Percentiles rank a stretch among this genome's conserved stretches.
These are phyloP conservation scores for Spisula subtruncata DNA, from an alignment of 2,888 invertebrate genomes.

Conservation along the genomic window DNA sequence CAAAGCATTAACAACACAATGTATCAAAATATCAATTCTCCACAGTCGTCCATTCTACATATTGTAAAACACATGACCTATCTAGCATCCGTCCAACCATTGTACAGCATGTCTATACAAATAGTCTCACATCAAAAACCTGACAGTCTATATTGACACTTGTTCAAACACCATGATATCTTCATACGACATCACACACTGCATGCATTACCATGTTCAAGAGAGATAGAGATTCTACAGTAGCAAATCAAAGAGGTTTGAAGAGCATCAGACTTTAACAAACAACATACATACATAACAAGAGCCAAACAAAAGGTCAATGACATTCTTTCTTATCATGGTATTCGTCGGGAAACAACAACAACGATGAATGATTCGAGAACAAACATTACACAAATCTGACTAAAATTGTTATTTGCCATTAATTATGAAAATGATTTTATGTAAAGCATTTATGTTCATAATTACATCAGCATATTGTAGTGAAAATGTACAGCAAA, in stretches of 20 bases:
- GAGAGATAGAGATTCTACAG: background rate
- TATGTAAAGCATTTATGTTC: too few relatives aligned
- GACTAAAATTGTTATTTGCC: conserved; percentile 1
- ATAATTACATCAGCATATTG: background rate
- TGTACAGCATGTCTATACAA: background rate
- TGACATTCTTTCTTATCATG: conserved; percentile 7
- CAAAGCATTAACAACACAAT: conserved; percentile 16
- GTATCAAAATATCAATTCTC: conserved; percentile 21
- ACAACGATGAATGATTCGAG: background rate
- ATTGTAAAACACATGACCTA: background rate
- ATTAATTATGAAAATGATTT: conserved; percentile 5
- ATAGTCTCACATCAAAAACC: background rate
- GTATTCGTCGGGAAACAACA: background rate
- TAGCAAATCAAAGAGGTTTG: background rate
- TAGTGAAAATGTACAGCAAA: background rate
- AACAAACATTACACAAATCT: background rate
- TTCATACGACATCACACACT: conserved; percentile 1
- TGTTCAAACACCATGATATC: background rate
- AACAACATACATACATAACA: conserved; percentile 4
- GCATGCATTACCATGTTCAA: background rate
- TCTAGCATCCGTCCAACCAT: background rate
- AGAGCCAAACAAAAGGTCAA: background rate
- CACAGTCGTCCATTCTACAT: background rate
- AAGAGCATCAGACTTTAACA: background rate
- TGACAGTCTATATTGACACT: background rate